These are phyloP conservation scores for Bovichtus diacanthus DNA, from an alignment of 2,797 vertebrate species.

Conservation along the genomic window DNA sequence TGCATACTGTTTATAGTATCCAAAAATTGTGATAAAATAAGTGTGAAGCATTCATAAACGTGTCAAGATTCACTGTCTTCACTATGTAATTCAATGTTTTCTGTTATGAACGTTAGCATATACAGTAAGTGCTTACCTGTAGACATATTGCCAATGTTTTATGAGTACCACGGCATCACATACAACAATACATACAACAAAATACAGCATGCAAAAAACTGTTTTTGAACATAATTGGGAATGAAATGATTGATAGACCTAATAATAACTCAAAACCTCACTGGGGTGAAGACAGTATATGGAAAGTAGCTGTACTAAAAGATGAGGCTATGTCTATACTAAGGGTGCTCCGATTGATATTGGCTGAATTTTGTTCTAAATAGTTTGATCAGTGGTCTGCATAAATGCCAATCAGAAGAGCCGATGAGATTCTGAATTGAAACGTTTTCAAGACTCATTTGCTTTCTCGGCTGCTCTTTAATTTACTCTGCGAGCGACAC, in stretches of 20 bases:
- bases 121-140: conserved; percentile 25
- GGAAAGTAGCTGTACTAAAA: neutral
- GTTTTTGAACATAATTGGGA: conserved; percentile 34
- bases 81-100: conserved; percentile 9
- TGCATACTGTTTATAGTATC: neutral
- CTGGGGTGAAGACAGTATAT: neutral
- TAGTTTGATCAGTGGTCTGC: too few species aligned
- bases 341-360: too few species aligned
- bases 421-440: too few species aligned
- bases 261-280: neutral
- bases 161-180: conserved; percentile 2
- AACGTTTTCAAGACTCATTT: too few species aligned
- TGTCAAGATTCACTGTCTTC: conserved; percentile 25
- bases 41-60: conserved; percentile 40
- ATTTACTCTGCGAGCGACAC: too few species aligned
- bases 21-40: neutral
- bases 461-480: too few species aligned
- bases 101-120: conserved; percentile 36
- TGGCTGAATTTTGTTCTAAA: too few species aligned
- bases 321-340: neutral
- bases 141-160: conserved; percentile 38
- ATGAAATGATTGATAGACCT: conserved; percentile 51
- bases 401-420: too few species aligned
- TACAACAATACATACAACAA: conserved; percentile 17
- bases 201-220: conserved; percentile 34